These are phyloP conservation scores for Hydra vulgaris DNA, from an alignment of 30 jellyfish, hydroid and myxozoan genomes.

Conservation along the genomic window DNA sequence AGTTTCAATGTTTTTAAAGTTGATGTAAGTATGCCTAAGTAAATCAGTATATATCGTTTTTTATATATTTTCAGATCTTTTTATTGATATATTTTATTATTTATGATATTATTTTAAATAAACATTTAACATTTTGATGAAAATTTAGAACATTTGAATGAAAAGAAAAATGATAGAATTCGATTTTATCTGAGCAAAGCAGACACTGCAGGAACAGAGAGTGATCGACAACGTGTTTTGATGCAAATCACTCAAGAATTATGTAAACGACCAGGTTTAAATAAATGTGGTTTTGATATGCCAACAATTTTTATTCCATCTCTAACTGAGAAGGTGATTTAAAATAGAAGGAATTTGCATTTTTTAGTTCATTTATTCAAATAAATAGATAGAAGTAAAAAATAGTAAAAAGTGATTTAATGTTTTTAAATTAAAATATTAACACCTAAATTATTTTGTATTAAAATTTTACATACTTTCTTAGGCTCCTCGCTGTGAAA, in stretches of 20 bases:
- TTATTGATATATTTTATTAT: too few species aligned
- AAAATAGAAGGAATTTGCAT: neutral
- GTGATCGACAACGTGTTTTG: conserved; percentile 91
- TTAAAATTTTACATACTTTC: neutral
- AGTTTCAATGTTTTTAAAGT: too few species aligned
- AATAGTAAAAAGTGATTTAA: neutral
- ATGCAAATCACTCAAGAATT: conserved; percentile 97
- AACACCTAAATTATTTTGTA: neutral
- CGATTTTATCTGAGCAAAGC: conserved; percentile 85
- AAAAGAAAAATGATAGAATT: conserved; percentile 57
- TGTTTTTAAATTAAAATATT: neutral
- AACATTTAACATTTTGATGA: too few species aligned
- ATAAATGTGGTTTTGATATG: conserved; percentile 95
- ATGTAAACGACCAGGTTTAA: conserved; percentile 92
- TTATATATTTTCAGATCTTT: too few species aligned
- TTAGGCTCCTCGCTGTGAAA: conserved; percentile 89
- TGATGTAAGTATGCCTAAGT: too few species aligned
- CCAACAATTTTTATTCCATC: conserved; percentile 89
- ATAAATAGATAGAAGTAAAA: too few species aligned
- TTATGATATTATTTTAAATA: too few species aligned
- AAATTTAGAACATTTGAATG: conserved; percentile 69
- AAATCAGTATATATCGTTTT: too few species aligned
- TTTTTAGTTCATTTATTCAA: neutral
- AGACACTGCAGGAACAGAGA: conserved; percentile 96
- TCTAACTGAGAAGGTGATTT: conserved; percentile 66